Base-by-base conservation (phyloP, 2,797 vertebrate species). In the Avahi laniger region DNA sequence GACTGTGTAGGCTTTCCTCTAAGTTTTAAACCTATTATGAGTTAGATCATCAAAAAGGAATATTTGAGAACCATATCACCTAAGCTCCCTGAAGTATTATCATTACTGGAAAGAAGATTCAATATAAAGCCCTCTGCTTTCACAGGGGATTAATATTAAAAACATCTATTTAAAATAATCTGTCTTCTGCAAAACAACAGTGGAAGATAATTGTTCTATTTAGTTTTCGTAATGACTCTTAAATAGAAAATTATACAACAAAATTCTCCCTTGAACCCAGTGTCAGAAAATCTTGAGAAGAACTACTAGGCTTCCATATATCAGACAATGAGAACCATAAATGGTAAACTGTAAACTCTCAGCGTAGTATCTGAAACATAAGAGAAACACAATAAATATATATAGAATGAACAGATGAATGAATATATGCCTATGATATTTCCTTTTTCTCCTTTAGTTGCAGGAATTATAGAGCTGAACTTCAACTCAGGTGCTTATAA, bases 141-240 rank as follows among this genome's bases (percentile, higher is more conserved):
- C 89, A 90, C 4, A 97, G 24, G n/a, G 15, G 59, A 73, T 43
- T 90, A 73, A 84, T 63, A 69, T 54, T 63, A 88, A 73, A 95
- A 95, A 72, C 35, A 91, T 46, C 63, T 67, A 86, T 63, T 78
- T 93, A 79, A 96, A 97, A 94, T 70, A 91, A 91, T 84, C 24
- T 83, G 26, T 80, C n/a, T 80, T 91, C 89, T 63, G n/a, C 4
- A 96, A 97, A 94, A 92, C 54, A 91, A 89, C 8, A 84, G 24
- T 38, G 85, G 57, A 89, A 54, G 80, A 91, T 73, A 84, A 91
- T 52, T 65, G 11, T 69, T 73, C 35, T 70, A 70, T 85, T 59
- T 93, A 83, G 33, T 59, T 80, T 94, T 81, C 33, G 17, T 81
- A 92, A 89, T 46, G 12, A 88, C 38, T 72, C 4, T 76, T 80